phyloP scores from a whole-genome alignment of 2,113 vertebrate genomes.

The Dicentrarchus labrax region DNA sequence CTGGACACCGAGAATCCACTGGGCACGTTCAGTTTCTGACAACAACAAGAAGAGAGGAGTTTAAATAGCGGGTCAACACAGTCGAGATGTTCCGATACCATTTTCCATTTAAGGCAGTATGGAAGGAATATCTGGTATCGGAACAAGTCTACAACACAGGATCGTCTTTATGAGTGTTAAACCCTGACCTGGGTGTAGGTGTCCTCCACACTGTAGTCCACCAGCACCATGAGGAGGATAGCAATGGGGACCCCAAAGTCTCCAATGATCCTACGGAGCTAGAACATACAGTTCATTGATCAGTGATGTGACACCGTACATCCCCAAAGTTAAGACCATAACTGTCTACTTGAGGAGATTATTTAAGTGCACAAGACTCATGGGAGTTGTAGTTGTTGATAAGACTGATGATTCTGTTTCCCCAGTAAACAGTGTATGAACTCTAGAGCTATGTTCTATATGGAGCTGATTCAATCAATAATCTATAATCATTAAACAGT shows the following conservation, averaged over 20 bases:
- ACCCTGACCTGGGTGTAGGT: constrained; percentile 91
- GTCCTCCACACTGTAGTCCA: constrained; percentile 91
- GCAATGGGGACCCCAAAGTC: constrained; percentile 97
- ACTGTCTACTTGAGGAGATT: neutral
- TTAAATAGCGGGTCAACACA: neutral
- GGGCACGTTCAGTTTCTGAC: constrained; percentile 94
- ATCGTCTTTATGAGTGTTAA: neutral
- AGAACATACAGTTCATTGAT: constrained; percentile 31
- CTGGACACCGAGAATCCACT: constrained; percentile 92
- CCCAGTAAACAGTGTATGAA: too few relatives aligned
- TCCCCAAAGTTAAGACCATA: neutral
- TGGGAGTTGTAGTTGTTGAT: too few relatives aligned
- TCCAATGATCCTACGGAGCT: constrained; percentile 94
- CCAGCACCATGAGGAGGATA: constrained; percentile 95
- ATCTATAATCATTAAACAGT: too few relatives aligned
- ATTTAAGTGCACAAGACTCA: neutral
- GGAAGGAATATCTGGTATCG: too few relatives aligned
- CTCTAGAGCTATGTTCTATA: too few relatives aligned
- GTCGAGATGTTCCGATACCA: too few relatives aligned
- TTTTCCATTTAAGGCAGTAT: too few relatives aligned
- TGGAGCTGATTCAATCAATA: too few relatives aligned
- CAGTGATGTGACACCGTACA: neutral
- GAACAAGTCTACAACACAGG: too few relatives aligned
- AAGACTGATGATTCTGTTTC: too few relatives aligned
- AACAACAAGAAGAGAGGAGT: neutral